Evolutionary conservation across 2,888 invertebrate genomes (phyloP), one percentile per base, ranked within the genome.

Genomic region (Tubulanus polymorphus): DNA sequence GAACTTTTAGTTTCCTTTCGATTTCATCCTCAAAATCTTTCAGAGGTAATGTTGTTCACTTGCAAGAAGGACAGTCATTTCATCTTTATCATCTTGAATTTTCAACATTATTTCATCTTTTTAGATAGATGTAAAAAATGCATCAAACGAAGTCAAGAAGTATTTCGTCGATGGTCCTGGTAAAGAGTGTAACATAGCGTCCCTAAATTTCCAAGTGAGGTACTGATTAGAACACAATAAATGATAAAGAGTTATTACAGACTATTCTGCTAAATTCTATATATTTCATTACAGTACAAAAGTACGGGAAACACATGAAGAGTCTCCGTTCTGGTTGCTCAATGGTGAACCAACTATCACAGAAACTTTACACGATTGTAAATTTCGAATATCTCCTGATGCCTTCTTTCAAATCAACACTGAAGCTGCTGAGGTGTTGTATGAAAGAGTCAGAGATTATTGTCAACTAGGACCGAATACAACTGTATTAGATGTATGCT

Each of bases 361-460:
- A 37, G 82, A 84, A 68, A 66, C 66, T 3, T 54, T 80, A 1
- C 59, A 72, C 37, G 77, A 70, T 10, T 63, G 73, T 29, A 67
- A 74, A n/a, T 80, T 82, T 61, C 72, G 46, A 23, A 59, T 62
- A 8, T 57, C 59, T 1, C 81, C 82, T 1, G 77, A 78, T 20
- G 74, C 82, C 1, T 83, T 82, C 65, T 81, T 82, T 62, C 81
- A 82, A 49, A 54, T 50, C 18, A 62, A 62, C 48, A 59, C 61
- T 0, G 20, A 29, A 3, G 58, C 54, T 3, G 62, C 62, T 25
- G 61, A 56, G 32, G 51, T 58, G 6, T 50, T 62, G 46, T 62
- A 60, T 46, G 48, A 37, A 6, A 50, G 46, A 6, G 52, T 62
- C 18, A 41, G 48, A 30, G 51, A 63, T n/a, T 27, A 51, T 30